Evolutionary conservation across 2,888 invertebrate genomes (phyloP).

Genomic region (Ctena decussata): DNA sequence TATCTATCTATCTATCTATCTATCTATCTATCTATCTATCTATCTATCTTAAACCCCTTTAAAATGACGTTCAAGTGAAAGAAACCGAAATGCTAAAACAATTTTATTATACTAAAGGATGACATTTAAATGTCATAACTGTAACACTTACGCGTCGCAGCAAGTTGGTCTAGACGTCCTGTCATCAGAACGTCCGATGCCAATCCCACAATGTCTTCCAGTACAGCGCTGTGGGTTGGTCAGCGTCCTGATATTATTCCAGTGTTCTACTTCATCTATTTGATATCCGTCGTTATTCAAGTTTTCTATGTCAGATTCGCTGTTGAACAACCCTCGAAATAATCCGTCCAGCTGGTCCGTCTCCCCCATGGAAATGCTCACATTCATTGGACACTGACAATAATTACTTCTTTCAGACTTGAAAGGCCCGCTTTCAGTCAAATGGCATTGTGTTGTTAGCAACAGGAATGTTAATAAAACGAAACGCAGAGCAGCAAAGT

Average conservation of each 20-base stretch:
- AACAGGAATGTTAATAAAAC: too few relatives aligned
- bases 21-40: slow-evolving; percentile 13
- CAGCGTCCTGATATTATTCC: not conserved
- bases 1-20: slow-evolving; percentile 13
- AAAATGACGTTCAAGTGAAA: not conserved
- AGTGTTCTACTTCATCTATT: not conserved
- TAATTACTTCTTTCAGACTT: too few relatives aligned
- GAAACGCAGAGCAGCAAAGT: too few relatives aligned
- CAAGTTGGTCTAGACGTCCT: not conserved
- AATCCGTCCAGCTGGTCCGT: not conserved
- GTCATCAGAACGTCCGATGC: not conserved
- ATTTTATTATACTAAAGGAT: too few relatives aligned
- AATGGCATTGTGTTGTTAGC: too few relatives aligned
- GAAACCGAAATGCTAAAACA: too few relatives aligned
- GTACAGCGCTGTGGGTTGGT: not conserved
- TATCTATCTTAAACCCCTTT: not conserved
- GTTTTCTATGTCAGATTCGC: not conserved
- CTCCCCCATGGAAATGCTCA: not conserved
- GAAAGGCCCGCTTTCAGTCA: too few relatives aligned
- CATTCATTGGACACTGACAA: not conserved
- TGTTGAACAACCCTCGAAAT: not conserved
- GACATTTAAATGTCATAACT: too few relatives aligned
- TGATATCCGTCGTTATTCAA: not conserved
- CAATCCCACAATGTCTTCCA: not conserved
- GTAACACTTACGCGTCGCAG: not conserved